Base-by-base conservation (phyloP, 2,888 invertebrate genomes). In the Eupithecia tripunctaria region DNA sequence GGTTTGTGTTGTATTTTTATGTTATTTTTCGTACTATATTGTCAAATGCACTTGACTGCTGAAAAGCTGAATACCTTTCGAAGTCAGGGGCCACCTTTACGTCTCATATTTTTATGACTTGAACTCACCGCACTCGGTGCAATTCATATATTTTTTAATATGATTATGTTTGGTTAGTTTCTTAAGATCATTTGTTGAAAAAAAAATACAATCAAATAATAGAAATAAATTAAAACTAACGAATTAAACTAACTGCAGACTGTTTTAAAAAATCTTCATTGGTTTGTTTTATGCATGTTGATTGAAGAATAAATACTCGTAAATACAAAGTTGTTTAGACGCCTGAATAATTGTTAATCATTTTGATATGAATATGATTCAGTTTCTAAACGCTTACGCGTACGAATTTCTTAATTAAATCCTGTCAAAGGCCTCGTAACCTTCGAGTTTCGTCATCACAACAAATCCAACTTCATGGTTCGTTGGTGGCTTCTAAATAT, bases 401-500 rank as follows among this genome's bases (percentile, higher is more conserved):
- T 60, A 18, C 29, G 2, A 60, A 59, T 27, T 27, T 15, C 27
- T 59, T 59, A 27, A 59, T 59, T 59, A 59, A 59, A 59, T 59
- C 8, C 29, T 8, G 29, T 27, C 60, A 60, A 51, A 51, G 21
- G 51, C 51, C 12, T 51, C 51, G 21, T 18, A 60, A 60, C 7
- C 59, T 59, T 6, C 4, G 59, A 27, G 59, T 27, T 27, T 27
- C 73, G 78, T 72, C 79, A 81, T 41, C 80, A 80, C 76, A 80
- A 82, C 76, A 80, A 82, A 82, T 85, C 74, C 77, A 75, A 73
- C 80, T 80, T 85, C 74, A 82, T 80, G 82, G 81, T 79, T 78
- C 77, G 79, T 73, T 76, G 77, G 60, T 68, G 67, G 71, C 65
- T 71, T 64, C 73, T 76, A 76, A 60, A 27, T 60, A 60, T 60